Base-by-base conservation (phyloP, 2,113 vertebrate species). In the Oxygymnocypris stewartii region DNA sequence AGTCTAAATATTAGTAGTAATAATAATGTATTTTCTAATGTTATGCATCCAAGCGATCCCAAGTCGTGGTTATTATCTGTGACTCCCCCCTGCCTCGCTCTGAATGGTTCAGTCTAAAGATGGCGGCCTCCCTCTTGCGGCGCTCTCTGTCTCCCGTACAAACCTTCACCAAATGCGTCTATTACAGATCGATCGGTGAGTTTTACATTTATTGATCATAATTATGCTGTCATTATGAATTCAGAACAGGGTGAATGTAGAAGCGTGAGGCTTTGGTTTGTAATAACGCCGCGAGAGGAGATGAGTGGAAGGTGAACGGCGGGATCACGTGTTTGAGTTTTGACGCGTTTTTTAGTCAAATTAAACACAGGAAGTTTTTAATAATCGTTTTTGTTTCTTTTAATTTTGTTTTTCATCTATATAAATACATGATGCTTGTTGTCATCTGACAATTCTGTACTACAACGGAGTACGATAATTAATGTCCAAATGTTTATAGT, bases 111-210 rank as follows among this genome's bases (percentile, higher is more conserved):
- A 89, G 81, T 73, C 92, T 91, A 91, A 94, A 94, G 40, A 98
- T 98, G 97, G 97, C 96, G 2, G 93, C 94, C 80, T 91, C 93
- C 93, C 0, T 92, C 9, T 75, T 92, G 16, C 85, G 91, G 37
- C 90, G 91, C 2, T 94, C 90, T 86, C 28, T 90, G 67, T 86
- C 86, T 69, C 89, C 90, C 84, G 87, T 91, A 85, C 93, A 93
- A 92, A 92, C 91, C 83, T 40, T 80, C 9, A 23, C 11, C 2
- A 94, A 94, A 91, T 49, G 80, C 91, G 69, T 87, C 4, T 87
- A 88, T 86, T 86, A 87, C 0, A 90, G 86, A 76, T 14, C 91
- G 13, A 86, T 81, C 42, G 94, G 94, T 95, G 78, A n/a, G 75
- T n/a, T 16, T 31, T 13, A 0, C 13, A n/a, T 2, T 25, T 0